phyloP scores from a whole-genome alignment of 2,113 vertebrate species.

The Rutilus rutilus region DNA sequence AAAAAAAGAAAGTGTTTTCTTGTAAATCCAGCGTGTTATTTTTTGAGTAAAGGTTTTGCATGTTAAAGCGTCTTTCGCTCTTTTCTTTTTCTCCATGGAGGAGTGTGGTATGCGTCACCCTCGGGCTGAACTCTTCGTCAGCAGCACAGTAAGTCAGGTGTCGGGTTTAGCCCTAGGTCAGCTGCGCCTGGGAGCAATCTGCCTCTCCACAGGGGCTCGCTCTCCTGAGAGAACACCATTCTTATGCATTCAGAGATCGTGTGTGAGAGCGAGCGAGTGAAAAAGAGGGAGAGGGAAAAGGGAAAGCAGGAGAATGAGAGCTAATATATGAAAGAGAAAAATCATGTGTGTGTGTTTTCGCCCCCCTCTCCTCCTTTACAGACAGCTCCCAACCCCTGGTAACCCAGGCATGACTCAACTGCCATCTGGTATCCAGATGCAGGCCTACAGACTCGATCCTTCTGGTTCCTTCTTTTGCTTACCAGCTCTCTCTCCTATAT shows the following conservation, averaged over 20 bases:
- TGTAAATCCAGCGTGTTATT: not conserved
- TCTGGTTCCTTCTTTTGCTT: slow-evolving; percentile 60
- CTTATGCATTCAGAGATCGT: slow-evolving; percentile 44
- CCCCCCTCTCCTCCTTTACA: slow-evolving; percentile 52
- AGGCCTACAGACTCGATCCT: slow-evolving; percentile 64
- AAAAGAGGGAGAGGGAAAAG: slow-evolving; percentile 51
- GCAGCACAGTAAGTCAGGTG: slow-evolving; percentile 75
- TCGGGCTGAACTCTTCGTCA: slow-evolving; percentile 67
- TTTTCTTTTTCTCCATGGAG: slow-evolving; percentile 6
- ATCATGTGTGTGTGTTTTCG: slow-evolving; percentile 51
- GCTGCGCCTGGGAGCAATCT: slow-evolving; percentile 76
- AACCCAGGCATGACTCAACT: slow-evolving; percentile 81
- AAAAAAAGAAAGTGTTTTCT: not conserved
- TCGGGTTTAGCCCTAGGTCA: slow-evolving; percentile 75
- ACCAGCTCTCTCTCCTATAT: slow-evolving; percentile 52
- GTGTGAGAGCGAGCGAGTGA: slow-evolving; percentile 16
- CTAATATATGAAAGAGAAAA: slow-evolving; percentile 38
- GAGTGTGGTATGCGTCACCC: slow-evolving; percentile 59
- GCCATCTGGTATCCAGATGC: slow-evolving; percentile 84
- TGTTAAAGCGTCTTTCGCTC: not conserved
- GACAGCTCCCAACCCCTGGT: slow-evolving; percentile 63
- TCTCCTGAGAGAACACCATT: slow-evolving; percentile 54
- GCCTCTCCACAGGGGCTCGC: slow-evolving; percentile 69
- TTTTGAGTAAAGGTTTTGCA: not conserved
- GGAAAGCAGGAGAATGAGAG: slow-evolving; percentile 29